phyloP scores from a whole-genome alignment of 2,888 invertebrate genomes.

The Xylota segnis region DNA sequence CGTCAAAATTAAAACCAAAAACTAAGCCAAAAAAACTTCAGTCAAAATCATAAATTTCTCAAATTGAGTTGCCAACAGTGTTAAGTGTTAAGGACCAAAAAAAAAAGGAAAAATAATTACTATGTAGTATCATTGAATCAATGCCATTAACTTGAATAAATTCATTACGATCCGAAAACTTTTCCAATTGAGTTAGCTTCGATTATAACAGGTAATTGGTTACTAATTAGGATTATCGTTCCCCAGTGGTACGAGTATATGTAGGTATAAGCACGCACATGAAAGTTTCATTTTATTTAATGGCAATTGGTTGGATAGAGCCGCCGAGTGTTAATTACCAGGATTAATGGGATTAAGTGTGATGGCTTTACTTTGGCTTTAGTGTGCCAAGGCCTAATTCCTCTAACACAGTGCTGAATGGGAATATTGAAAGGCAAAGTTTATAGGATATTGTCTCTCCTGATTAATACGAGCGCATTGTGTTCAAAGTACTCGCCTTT shows the following conservation, averaged over 20 bases:
- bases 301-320: not conserved
- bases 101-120: too few species aligned
- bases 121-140: constrained; percentile 1
- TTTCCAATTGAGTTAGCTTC: constrained; percentile 5
- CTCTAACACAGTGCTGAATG: not conserved
- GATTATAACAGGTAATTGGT: constrained; percentile 6
- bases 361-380: not conserved
- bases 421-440: not conserved
- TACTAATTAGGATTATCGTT: constrained; percentile 15
- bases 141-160: not conserved
- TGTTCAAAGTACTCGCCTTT: too few species aligned
- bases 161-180: not conserved
- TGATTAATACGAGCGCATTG: too few species aligned
- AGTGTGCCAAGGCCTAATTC: not conserved
- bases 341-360: constrained; percentile 5
- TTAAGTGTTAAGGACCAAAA: too few species aligned
- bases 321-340: not conserved
- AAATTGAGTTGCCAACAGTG: too few species aligned
- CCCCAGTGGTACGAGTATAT: too few species aligned
- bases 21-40: too few species aligned
- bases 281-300: constrained; percentile 4
- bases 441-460: too few species aligned
- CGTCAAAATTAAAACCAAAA: too few species aligned
- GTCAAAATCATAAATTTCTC: too few species aligned
- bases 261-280: not conserved